Evolutionary conservation across 2,797 vertebrate species (phyloP).

Genomic region (Danio jaintianensis): DNA sequence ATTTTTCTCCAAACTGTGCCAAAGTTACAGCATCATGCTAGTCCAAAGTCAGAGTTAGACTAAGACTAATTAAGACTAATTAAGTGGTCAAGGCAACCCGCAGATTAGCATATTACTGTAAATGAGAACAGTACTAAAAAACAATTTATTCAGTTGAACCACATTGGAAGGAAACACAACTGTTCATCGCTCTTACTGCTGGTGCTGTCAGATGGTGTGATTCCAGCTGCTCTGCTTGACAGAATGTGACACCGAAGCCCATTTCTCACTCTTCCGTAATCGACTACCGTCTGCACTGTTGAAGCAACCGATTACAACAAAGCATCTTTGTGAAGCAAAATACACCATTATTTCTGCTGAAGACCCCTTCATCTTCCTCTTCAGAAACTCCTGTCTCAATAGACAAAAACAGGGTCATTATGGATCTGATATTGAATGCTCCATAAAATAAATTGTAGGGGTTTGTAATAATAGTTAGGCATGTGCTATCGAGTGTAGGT

Average conservation of each 20-base stretch:
- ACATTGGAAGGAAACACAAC: neutral
- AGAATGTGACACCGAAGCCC: constrained; percentile 1
- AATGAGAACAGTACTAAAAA: neutral
- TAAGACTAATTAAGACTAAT: too few species aligned
- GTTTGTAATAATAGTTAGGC: neutral
- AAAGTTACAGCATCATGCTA: too few species aligned
- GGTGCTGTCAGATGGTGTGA: constrained; percentile 1
- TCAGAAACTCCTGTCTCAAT: neutral
- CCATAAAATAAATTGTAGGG: neutral
- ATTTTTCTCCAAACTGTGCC: too few species aligned
- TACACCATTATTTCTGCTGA: neutral
- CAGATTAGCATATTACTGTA: too few species aligned
- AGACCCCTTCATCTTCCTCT: neutral
- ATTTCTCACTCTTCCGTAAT: constrained; percentile 3
- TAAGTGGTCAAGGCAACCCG: too few species aligned
- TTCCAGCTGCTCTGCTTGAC: constrained; percentile 29
- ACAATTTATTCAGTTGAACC: neutral
- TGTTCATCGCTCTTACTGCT: neutral
- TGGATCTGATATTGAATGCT: neutral
- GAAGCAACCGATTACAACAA: neutral
- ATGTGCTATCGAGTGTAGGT: neutral
- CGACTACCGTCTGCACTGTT: constrained; percentile 2
- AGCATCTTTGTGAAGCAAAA: neutral
- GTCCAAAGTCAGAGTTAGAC: too few species aligned
- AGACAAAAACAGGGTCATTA: neutral